These are phyloP conservation scores for Lottia gigantea DNA, from an alignment of 2,888 invertebrate species.

Conservation along the genomic window DNA sequence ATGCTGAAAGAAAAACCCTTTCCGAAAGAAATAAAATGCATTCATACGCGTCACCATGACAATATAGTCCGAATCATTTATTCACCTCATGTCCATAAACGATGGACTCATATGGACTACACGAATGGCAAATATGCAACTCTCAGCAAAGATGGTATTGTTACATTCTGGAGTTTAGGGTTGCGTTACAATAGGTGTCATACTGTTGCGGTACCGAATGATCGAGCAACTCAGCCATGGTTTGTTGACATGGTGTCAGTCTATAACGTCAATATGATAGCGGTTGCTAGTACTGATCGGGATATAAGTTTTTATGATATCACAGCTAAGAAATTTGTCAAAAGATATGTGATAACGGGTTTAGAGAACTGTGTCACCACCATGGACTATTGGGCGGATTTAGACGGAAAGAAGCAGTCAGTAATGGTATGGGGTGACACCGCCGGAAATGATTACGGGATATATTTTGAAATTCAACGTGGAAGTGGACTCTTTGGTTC, in stretches of 20 bases:
- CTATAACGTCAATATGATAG: constrained; percentile 82
- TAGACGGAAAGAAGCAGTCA: constrained; percentile 72
- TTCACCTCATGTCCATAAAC: constrained; percentile 43
- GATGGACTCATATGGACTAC: constrained; percentile 65
- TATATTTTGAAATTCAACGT: constrained; percentile 45
- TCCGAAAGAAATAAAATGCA: constrained; percentile 69
- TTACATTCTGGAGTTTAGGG: constrained; percentile 82
- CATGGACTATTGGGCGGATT: constrained; percentile 75
- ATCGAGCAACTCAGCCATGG: constrained; percentile 74
- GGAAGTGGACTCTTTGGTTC: constrained; percentile 48
- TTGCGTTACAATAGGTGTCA: constrained; percentile 69
- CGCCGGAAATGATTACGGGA: constrained; percentile 73
- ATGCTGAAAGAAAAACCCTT: constrained; percentile 50
- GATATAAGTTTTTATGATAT: constrained; percentile 80
- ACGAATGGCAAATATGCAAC: constrained; percentile 79
- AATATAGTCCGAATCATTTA: constrained; percentile 71
- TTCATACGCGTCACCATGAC: constrained; percentile 76
- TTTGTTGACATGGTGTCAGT: constrained; percentile 80
- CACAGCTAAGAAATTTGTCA: constrained; percentile 73
- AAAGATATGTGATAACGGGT: constrained; percentile 72
- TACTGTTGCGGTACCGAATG: constrained; percentile 58
- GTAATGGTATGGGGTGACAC: constrained; percentile 81
- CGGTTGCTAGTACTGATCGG: constrained; percentile 81
- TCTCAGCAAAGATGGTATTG: constrained; percentile 79
- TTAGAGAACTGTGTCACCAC: constrained; percentile 74